Evolutionary conservation across 2,113 vertebrate genomes (phyloP).

Genomic region (Dasyurus viverrinus): DNA sequence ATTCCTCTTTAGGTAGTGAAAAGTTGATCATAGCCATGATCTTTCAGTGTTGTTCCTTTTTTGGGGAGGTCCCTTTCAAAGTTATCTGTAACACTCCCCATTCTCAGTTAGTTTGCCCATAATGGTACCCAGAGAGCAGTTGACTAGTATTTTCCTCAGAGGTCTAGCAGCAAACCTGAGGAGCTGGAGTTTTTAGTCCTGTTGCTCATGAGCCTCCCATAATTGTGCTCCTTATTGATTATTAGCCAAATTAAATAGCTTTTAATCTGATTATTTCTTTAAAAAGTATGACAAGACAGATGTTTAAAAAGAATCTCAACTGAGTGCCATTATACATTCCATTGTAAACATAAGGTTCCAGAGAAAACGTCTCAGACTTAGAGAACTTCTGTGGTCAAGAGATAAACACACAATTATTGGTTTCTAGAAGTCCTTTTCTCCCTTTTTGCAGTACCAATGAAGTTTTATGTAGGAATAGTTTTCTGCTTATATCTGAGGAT

Average conservation of each 20-base stretch:
- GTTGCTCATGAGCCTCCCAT: neutral
- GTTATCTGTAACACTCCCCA: neutral
- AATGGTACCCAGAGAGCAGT: neutral
- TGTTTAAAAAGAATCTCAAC: neutral
- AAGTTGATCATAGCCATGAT: conserved; percentile 27
- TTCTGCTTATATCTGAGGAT: neutral
- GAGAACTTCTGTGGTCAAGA: neutral
- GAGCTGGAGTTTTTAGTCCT: neutral
- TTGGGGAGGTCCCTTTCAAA: neutral
- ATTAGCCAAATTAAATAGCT: neutral
- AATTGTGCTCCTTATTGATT: neutral
- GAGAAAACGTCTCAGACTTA: neutral
- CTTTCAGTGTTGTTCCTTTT: conserved; percentile 36
- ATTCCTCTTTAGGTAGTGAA: neutral
- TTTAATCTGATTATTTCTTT: neutral
- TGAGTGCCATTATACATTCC: neutral
- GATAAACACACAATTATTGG: neutral
- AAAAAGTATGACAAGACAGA: neutral
- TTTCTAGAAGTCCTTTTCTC: neutral
- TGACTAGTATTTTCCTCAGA: neutral
- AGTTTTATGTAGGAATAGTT: neutral
- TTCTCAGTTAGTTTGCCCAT: neutral
- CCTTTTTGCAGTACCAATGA: neutral
- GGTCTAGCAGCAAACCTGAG: neutral
- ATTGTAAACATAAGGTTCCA: neutral